A percentile compares a stretch with the other conserved stretches of the same genome.
phyloP scores from a whole-genome alignment of 2,797 vertebrate genomes.

The Heliangelus exortis region DNA sequence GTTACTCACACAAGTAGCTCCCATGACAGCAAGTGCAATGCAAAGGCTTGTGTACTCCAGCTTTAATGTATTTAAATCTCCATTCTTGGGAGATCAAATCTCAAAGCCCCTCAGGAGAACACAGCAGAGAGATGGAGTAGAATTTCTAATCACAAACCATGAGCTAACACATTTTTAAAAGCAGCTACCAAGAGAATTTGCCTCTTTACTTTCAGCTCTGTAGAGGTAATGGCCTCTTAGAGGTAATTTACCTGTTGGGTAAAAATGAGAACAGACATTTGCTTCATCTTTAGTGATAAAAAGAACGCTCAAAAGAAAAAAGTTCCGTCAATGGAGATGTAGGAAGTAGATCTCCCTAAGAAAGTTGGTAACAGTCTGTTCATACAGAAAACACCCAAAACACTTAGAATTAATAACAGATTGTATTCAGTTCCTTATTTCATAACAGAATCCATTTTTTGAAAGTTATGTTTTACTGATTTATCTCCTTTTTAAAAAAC shows the following conservation, averaged over 20 bases:
- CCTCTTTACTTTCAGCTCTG: background rate
- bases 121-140: background rate
- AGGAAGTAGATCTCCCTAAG: background rate
- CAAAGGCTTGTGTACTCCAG: background rate
- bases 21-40: background rate
- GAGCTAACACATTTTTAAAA: background rate
- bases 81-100: background rate
- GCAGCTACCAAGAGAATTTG: background rate
- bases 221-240: background rate
- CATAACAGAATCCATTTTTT: background rate
- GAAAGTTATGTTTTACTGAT: background rate
- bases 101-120: background rate
- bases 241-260: background rate
- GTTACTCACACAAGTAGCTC: background rate
- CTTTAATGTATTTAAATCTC: slow-evolving; percentile 29
- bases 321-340: background rate
- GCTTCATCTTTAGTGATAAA: background rate
- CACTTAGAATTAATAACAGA: background rate
- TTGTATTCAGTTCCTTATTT: background rate
- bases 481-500: background rate
- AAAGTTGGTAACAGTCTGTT: background rate
- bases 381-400: background rate
- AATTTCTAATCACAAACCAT: slow-evolving; percentile 8
- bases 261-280: background rate
- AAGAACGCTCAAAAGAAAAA: background rate